Percentiles rank a stretch among this genome's conserved stretches.
phyloP scores from a whole-genome alignment of 2,113 vertebrate species.

The Gymnocephalus cernua region DNA sequence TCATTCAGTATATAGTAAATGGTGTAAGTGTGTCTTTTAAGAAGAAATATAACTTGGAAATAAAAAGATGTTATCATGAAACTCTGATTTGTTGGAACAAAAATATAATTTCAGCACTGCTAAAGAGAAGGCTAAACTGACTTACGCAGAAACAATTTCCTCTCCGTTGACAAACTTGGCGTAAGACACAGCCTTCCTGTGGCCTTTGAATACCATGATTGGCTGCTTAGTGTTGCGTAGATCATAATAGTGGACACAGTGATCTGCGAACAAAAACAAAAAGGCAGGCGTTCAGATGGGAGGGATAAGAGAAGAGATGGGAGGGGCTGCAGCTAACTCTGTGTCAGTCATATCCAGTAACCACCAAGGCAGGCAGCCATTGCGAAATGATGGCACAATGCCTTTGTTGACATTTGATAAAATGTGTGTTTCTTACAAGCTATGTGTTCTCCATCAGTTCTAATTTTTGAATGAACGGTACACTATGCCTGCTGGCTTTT shows the following conservation, averaged over 20 bases:
- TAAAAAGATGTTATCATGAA: too few relatives aligned
- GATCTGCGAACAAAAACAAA: slow-evolving; percentile 85
- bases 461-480: neutral
- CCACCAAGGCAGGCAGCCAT: neutral
- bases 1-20: neutral
- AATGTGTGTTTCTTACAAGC: slow-evolving; percentile 2
- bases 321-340: neutral
- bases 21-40: neutral
- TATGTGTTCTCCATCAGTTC: neutral
- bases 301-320: neutral
- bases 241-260: slow-evolving; percentile 99
- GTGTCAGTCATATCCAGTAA: slow-evolving; percentile 14
- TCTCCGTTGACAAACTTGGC: slow-evolving; percentile 99
- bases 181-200: slow-evolving; percentile 98
- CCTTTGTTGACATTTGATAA: slow-evolving; percentile 4
- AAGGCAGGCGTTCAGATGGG: neutral
- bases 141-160: slow-evolving; percentile 99
- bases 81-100: neutral
- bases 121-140: slow-evolving; percentile 49
- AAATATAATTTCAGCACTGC: neutral
- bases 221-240: slow-evolving; percentile 99
- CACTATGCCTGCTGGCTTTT: slow-evolving; percentile 4
- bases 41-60: neutral
- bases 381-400: slow-evolving; percentile 1
- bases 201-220: slow-evolving; percentile 99